phyloP scores from a whole-genome alignment of 2,113 vertebrate genomes.

The Leptocoma aspasia region DNA sequence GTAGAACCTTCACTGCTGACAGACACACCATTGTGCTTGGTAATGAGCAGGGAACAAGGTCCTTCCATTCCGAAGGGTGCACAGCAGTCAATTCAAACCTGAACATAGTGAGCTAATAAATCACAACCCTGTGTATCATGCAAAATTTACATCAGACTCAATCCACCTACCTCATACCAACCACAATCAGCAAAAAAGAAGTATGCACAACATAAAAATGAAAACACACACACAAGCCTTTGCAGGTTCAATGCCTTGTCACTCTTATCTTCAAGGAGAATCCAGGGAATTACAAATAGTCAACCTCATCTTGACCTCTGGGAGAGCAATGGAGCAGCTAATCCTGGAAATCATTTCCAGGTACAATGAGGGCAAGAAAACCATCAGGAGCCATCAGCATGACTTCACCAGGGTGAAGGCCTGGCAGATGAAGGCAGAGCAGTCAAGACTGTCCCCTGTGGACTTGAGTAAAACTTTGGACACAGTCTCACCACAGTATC shows the following conservation, averaged over 20 bases:
- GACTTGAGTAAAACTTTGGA: not conserved
- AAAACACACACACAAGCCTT: not conserved
- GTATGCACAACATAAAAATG: not conserved
- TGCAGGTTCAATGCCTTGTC: not conserved
- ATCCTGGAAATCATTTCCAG: not conserved
- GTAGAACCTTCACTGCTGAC: not conserved
- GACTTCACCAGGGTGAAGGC: not conserved
- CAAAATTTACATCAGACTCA: not conserved
- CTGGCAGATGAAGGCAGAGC: not conserved
- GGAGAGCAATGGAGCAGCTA: not conserved
- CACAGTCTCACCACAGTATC: not conserved
- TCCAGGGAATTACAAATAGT: not conserved
- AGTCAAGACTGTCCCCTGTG: not conserved
- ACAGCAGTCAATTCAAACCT: not conserved
- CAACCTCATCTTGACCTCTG: not conserved
- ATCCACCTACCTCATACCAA: not conserved
- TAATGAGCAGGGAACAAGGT: not conserved
- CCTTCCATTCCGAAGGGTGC: not conserved
- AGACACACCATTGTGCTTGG: not conserved
- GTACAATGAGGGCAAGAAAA: not conserved
- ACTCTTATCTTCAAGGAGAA: not conserved
- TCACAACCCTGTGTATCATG: not conserved
- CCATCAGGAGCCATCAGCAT: not conserved
- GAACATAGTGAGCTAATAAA: not conserved
- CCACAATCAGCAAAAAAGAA: not conserved